Evolutionary conservation across 2,113 vertebrate species (phyloP).

Genomic region (Sinosuthora webbiana): DNA sequence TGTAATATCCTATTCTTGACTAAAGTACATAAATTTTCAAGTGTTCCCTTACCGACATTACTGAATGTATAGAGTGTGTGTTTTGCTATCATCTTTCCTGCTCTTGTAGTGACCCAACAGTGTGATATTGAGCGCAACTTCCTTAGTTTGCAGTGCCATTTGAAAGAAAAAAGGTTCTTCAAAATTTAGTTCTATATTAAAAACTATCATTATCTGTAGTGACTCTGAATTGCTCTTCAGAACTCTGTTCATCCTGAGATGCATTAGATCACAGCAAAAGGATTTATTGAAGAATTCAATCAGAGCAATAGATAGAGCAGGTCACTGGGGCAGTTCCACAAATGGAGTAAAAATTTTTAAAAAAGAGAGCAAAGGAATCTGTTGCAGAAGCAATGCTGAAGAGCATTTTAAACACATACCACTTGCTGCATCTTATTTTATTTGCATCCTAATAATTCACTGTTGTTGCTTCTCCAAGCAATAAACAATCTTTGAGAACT

Average conservation of each 20-base stretch:
- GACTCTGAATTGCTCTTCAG: background rate
- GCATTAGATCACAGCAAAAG: background rate
- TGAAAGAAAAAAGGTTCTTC: background rate
- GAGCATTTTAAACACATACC: accelerated
- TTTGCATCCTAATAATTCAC: background rate
- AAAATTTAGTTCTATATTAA: background rate
- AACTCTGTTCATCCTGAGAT: background rate
- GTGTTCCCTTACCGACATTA: background rate
- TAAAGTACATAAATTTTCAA: background rate
- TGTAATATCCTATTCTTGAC: background rate
- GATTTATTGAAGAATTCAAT: background rate
- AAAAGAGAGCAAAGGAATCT: background rate
- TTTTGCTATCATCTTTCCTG: background rate
- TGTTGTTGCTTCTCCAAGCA: background rate
- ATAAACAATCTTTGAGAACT: background rate
- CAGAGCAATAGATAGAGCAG: background rate
- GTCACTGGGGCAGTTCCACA: background rate
- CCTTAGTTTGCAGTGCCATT: background rate
- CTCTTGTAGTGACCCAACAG: background rate
- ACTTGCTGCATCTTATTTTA: background rate
- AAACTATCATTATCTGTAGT: background rate
- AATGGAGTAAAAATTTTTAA: background rate
- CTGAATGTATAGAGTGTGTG: background rate
- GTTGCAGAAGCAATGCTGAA: background rate
- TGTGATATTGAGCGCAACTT: background rate